Percentiles rank a stretch among this genome's conserved stretches.
These are phyloP conservation scores for Drosophila fuyamai DNA, from an alignment of 1,140 invertebrate species.

Conservation along the genomic window DNA sequence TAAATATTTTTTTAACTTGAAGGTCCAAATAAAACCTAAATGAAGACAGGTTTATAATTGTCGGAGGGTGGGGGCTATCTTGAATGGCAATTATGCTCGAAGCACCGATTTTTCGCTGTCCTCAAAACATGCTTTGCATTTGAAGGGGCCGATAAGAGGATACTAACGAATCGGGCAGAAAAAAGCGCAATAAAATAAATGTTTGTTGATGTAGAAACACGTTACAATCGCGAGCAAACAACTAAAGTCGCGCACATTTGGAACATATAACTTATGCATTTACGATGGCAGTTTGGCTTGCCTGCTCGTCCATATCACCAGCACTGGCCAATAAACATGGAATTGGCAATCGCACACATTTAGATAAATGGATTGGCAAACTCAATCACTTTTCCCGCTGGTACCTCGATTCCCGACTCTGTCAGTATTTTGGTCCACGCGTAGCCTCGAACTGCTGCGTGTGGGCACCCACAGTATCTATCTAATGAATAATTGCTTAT, in stretches of 20 bases:
- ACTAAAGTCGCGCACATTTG: not conserved
- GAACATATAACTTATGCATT: not conserved
- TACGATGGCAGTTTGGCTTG: not conserved
- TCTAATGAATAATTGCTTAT: slow-evolving; percentile 28
- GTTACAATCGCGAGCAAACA: not conserved
- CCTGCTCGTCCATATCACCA: too few species aligned
- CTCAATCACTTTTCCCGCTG: not conserved
- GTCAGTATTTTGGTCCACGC: slow-evolving; percentile 29
- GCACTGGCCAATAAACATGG: not conserved
- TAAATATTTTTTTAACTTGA: too few species aligned
- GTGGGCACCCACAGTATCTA: slow-evolving; percentile 20
- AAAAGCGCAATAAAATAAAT: not conserved
- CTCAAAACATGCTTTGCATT: not conserved
- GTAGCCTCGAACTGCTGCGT: slow-evolving; percentile 28
- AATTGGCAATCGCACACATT: not conserved
- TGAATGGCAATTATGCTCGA: too few species aligned
- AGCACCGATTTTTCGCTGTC: too few species aligned
- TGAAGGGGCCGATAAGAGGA: too few species aligned
- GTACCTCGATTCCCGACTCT: not conserved
- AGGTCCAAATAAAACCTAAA: too few species aligned
- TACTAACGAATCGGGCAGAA: not conserved
- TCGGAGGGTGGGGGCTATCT: too few species aligned
- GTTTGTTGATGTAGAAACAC: too few species aligned
- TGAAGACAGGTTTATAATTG: too few species aligned
- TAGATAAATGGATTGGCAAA: not conserved